Base-by-base conservation (phyloP, 2,797 vertebrate species). In the Hafferia zeledoni region DNA sequence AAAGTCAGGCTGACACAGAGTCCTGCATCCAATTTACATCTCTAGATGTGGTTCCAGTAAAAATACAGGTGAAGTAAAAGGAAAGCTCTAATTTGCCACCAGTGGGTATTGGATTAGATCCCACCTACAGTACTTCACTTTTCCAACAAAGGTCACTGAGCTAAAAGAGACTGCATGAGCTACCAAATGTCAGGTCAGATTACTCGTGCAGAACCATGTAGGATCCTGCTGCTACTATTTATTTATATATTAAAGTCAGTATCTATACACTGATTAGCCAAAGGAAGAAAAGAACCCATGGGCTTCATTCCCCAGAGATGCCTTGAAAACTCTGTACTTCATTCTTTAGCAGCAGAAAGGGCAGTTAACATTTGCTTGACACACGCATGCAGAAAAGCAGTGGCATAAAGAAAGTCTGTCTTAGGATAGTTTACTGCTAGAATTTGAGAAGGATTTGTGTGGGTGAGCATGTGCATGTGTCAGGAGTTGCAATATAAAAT, bases 131-230 rank as follows among this genome's bases (percentile, higher is more conserved):
- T 25, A 31, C 39, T 92, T 90, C 55, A 70, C n/a, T 90, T 87
- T 88, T 83, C 17, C 35, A 83, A 55, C n/a, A 93, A 96, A 97
- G 90, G 59, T 94, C 92, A 92, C 63, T 55, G 60, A 90, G 50
- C 65, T 93, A 60, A 81, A 87, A 91, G 27, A 86, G 39, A 76
- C 50, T 56, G 41, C 60, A 69, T 0, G 0, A 75, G 43, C n/a
- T 76, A 64, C 25, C 47, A 80, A 95, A 93, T 47, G 76, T 87
- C 90, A 93, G 28, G 53, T 87, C 63, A 85, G 35, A 85, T 96
- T 87, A 93, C 50, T 57, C 78, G 50, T 52, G 76, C 81, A 56
- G 39, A 94, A 57, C 10, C 1, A 4, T 41, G 70, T 43, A 75
- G 74, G 68, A 84, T 83, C 52, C 56, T 77, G 31, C 27, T 95